Evolutionary conservation across 2,888 invertebrate species (phyloP), one percentile per base, ranked within the genome.

Genomic region (Cheilosia variabilis): DNA sequence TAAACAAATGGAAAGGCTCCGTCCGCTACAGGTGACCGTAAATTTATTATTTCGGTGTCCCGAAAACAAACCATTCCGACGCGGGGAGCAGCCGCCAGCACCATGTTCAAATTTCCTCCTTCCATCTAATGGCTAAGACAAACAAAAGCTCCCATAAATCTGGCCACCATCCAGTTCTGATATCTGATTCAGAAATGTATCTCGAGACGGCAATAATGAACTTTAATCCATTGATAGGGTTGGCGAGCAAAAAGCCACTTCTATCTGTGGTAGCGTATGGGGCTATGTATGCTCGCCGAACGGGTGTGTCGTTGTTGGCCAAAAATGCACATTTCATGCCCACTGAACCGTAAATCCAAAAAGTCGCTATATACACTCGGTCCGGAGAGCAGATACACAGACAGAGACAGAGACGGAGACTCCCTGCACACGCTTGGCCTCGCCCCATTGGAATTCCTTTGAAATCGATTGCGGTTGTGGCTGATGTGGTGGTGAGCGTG

Each of bases 21-120:
- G 45, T 10, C 41, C 37, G n/a, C 15, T 47, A 71, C 75, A 76
- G 80, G 81, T 81, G 81, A 86, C 72, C 71, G 71, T 63, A 76
- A 72, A 80, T 86, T 76, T 86, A 86, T 86, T 77, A 86, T 84
- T 84, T 80, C 50, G 43, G 53, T 50, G 65, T 76, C 66, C 76
- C 55, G 13, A 75, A 60, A 81, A 71, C 69, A 47, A 66, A 43
- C 45, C 53, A 53, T 9, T 24, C 43, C 34, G 45, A 45, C 50
- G 63, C 52, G 63, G 13, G 50, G 50, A 17, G 52, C 53, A 68
- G 76, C 62, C 76, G 57, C 76, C 22, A 80, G 63, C 58, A 34
- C 52, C 43, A 34, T 65, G 63, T 68, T 55, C 55, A 55, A 72
- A 62, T 68, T 62, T 79, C 37, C 63, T 65, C 45, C 65, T 60